Evolutionary conservation across 2,113 vertebrate species (phyloP).

Genomic region (Nothocercus julius): DNA sequence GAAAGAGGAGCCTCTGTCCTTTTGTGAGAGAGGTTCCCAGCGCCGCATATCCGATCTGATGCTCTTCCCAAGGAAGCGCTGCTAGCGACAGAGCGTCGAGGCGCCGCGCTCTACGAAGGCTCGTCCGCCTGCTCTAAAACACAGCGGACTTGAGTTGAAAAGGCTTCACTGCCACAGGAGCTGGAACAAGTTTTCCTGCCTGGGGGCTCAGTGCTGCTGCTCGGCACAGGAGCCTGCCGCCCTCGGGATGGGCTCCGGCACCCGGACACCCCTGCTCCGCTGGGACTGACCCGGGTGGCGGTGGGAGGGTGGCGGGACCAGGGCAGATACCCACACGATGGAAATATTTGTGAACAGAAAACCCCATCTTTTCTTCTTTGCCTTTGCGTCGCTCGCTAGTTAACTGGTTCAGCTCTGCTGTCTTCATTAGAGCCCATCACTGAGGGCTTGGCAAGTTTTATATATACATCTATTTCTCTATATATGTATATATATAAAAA

Average conservation of each 20-base stretch:
- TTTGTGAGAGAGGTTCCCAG: background rate
- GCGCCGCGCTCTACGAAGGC: background rate
- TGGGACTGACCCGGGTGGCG: background rate
- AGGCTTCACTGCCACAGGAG: background rate
- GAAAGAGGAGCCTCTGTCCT: background rate
- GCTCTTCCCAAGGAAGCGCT: background rate
- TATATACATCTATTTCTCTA: background rate
- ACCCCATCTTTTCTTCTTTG: background rate
- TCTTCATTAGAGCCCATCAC: background rate
- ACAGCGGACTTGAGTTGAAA: background rate
- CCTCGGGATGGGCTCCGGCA: background rate
- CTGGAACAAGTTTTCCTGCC: background rate
- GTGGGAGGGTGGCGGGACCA: background rate
- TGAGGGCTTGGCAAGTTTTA: background rate
- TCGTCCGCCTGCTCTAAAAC: background rate
- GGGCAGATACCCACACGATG: background rate
- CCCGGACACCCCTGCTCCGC: background rate
- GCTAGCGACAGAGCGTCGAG: background rate
- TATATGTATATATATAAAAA: too few species aligned
- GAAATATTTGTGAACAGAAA: background rate
- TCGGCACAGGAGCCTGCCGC: background rate
- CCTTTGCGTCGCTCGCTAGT: background rate
- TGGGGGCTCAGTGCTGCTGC: background rate
- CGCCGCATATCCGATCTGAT: background rate
- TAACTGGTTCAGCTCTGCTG: background rate